Conservation (phyloP, 2,888 invertebrate species). For the Oeneis ivallda region DNA sequence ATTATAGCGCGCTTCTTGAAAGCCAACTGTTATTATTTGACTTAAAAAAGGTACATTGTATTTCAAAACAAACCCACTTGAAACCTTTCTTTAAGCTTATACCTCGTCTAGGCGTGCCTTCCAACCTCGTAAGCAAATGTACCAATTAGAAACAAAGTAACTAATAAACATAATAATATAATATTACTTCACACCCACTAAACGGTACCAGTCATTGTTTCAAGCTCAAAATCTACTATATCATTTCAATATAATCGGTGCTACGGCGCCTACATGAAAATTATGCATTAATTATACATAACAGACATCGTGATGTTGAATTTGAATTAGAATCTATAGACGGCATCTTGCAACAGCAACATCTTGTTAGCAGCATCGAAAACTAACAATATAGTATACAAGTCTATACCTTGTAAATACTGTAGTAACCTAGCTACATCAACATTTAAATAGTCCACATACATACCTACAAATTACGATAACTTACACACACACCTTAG, state of each 20-base stretch:
- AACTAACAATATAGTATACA: neutral
- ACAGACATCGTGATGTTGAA: slow-evolving; percentile 33
- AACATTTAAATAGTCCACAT: too few species aligned
- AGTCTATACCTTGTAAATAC: too few species aligned
- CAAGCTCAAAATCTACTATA: slow-evolving; percentile 54
- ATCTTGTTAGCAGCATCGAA: slow-evolving; percentile 7
- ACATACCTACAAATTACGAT: too few species aligned
- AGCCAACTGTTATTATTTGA: too few species aligned
- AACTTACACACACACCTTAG: too few species aligned
- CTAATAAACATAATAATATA: slow-evolving; percentile 59
- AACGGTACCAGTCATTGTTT: slow-evolving; percentile 68
- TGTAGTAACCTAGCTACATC: too few species aligned
- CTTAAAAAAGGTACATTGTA: neutral
- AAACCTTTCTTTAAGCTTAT: neutral
- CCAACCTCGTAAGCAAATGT: slow-evolving; percentile 6
- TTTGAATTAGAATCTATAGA: slow-evolving; percentile 30
- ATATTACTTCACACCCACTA: slow-evolving; percentile 67
- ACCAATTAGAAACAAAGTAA: slow-evolving; percentile 27
- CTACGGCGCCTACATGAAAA: slow-evolving; percentile 64
- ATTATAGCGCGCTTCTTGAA: too few species aligned
- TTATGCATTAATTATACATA: slow-evolving; percentile 45
- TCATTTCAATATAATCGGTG: slow-evolving; percentile 68
- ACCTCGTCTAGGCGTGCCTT: slow-evolving; percentile 19
- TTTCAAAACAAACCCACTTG: neutral
- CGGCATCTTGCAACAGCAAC: neutral